Evolutionary conservation across 2,113 vertebrate genomes (phyloP), one percentile per base, ranked within the genome.

Genomic region (Podarcis raffonei): DNA sequence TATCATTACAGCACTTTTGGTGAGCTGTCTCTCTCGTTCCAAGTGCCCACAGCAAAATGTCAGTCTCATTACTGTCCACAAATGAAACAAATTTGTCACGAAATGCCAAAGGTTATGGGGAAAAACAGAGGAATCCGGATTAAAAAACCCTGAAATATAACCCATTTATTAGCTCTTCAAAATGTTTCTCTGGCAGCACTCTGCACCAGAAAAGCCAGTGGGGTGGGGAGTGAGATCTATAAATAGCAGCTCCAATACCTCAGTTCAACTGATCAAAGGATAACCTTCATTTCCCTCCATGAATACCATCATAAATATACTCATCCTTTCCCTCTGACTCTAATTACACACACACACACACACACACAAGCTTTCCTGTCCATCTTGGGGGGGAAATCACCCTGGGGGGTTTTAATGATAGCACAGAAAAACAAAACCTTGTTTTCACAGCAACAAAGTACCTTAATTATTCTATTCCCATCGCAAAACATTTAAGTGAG

Each of bases 401-500:
- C 59, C 59, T 0, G 86, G n/a, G 2, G 48, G 11, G 7, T 9
- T 59, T 53, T 68, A 39, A 84, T 72, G 39, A n/a, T 23, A 72
- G 18, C 27, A 74, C 6, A 84, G 69, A 16, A 84, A 74, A 89
- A 25, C 30, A 89, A 91, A 68, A 9, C 57, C 85, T 81, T 53
- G 39, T 53, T 77, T 77, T 35, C 6, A 62, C 62, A 11, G 0
- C 48, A n/a, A 68, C 62, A 7, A 71, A 84, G 4, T 48, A 0
- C 0, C 90, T 91, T 84, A 35, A 74, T 82, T 20, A 88, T 65
- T 16, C 11, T 25, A 13, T 32, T 92, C 89, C 92, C 88, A 79
- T 0, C 2, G 88, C 80, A 90, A 89, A 91, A 85, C 84, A 89
- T 85, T 84, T 66, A 90, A 89, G 89, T 88, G 32, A 94, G 83